Evolutionary conservation across 2,888 invertebrate species (phyloP), one percentile per base, ranked within the genome.

Genomic region (Alitta virens): DNA sequence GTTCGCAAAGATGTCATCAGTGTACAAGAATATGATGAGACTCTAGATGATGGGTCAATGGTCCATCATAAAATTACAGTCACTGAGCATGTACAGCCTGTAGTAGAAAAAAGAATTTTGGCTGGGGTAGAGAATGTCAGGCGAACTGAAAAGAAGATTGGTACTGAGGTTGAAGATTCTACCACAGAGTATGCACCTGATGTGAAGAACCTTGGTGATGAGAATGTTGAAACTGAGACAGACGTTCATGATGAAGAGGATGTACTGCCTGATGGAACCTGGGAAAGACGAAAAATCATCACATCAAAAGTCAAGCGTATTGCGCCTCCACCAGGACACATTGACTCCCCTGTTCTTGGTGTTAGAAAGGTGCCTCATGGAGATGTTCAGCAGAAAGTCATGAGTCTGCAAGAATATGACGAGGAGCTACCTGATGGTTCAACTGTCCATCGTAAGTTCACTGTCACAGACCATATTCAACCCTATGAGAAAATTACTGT

Each of bases 101-200:
- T 62, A 23, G 38, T 40, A 49, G 56, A 54, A 25, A 60, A 51
- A 9, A 60, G 53, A 16, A 27, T 33, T 14, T 38, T 27, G 21
- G 57, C 26, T 26, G 62, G 52, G 38, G 23, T 56, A 14, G 56
- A 56, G 42, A 60, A 50, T 26, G 43, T 56, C 24, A 53, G 61
- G n/a, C 42, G 33, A 23, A 33, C 43, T 23, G 43, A 52, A 24
- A 54, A 49, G 27, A 27, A 51, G 18, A 53, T 61, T 23, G 64
- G 64, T 9, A 61, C 55, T 33, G 62, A 63, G 26, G 40, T 63
- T 26, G 56, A 53, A 23, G 60, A 60, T 56, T 56, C 55, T 33
- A 23, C 60, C 14, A 54, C 49, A 16, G 60, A 63, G 33, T 38
- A 56, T 3, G 51, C 60, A 9, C 60, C 60, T 24, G 60, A 60